phyloP scores from a whole-genome alignment of 1,140 invertebrate species.

The Halesus radiatus region DNA sequence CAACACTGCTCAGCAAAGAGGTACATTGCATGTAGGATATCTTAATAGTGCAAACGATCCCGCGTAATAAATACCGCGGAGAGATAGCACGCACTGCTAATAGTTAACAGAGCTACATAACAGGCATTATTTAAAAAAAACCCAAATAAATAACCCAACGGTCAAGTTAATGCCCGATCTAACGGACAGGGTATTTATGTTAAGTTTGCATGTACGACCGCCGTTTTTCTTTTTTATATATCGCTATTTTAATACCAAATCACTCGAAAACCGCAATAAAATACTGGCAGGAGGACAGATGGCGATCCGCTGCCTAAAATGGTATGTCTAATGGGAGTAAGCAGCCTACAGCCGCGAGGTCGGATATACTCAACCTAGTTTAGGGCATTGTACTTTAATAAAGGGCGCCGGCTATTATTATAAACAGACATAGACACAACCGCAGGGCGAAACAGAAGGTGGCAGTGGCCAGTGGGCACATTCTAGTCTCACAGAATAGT shows the following conservation, averaged over 20 bases:
- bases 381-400: no score
- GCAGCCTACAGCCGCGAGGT: background rate
- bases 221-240: slow-evolving; percentile 49
- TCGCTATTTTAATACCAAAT: slow-evolving; percentile 46
- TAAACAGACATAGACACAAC: no score
- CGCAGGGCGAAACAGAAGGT: no score
- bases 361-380: no score
- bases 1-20: no score
- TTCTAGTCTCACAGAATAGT: no score
- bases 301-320: slow-evolving; percentile 8
- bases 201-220: slow-evolving; percentile 48
- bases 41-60: slow-evolving; percentile 6
- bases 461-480: no score
- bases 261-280: slow-evolving; percentile 51
- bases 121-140: slow-evolving; percentile 46
- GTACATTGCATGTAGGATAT: no score
- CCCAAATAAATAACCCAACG: slow-evolving; percentile 46
- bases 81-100: slow-evolving; percentile 46
- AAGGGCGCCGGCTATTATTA: no score
- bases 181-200: slow-evolving; percentile 54
- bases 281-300: slow-evolving; percentile 36
- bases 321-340: background rate
- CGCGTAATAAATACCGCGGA: background rate
- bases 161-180: slow-evolving; percentile 51
- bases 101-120: background rate